phyloP scores from a whole-genome alignment of 1,140 invertebrate genomes.

The Neodiprion fabricii region DNA sequence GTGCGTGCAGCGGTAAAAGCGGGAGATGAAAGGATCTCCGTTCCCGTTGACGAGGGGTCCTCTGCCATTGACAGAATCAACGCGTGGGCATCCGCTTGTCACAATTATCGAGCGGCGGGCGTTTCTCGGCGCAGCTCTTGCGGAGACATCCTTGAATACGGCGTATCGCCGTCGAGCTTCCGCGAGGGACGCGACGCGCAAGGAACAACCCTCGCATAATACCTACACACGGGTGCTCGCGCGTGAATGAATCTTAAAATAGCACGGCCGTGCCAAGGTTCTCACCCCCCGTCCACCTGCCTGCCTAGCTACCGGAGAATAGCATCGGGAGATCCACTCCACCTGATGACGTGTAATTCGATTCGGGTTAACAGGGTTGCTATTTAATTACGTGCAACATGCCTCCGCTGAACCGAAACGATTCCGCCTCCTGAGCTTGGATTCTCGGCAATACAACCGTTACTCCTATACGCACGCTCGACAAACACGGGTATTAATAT shows the following conservation, averaged over 20 bases:
- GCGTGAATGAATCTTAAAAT: slow-evolving; percentile 3
- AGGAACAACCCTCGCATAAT: no score
- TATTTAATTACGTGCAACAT: slow-evolving; percentile 29
- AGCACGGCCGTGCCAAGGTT: background rate
- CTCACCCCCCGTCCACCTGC: background rate
- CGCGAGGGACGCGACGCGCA: no score
- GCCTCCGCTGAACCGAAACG: slow-evolving; percentile 21
- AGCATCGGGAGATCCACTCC: background rate
- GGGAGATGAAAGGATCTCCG: background rate
- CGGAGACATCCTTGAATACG: no score
- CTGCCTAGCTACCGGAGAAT: background rate
- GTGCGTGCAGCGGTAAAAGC: background rate
- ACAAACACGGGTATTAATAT: background rate
- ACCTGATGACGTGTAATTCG: slow-evolving; percentile 14
- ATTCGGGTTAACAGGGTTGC: slow-evolving; percentile 24
- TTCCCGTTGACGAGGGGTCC: background rate
- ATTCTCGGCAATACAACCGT: no score
- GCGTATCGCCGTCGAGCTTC: no score
- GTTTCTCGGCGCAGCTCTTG: background rate
- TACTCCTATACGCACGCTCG: background rate
- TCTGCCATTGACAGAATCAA: slow-evolving; percentile 7
- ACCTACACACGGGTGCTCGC: no score
- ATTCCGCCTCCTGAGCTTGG: background rate
- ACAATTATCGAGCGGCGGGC: background rate
- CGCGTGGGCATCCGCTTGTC: slow-evolving; percentile 1